These are phyloP conservation scores for Incurvaria masculella DNA, from an alignment of 2,888 invertebrate genomes.

Conservation along the genomic window DNA sequence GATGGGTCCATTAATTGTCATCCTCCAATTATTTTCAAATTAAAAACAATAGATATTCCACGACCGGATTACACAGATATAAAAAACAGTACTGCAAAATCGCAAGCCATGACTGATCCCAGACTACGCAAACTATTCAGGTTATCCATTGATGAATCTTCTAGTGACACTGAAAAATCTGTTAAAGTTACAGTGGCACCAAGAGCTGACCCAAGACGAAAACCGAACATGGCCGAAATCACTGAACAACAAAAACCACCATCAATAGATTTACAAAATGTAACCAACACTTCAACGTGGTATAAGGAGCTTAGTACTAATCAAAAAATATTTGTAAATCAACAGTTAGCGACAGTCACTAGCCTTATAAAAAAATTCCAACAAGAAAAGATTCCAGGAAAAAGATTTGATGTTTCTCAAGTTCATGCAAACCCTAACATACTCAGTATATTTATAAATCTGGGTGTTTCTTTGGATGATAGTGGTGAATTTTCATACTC, in stretches of 20 bases:
- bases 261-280: slow-evolving; percentile 55
- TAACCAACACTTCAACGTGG: slow-evolving; percentile 66
- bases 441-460: slow-evolving; percentile 59
- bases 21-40: slow-evolving; percentile 67
- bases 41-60: slow-evolving; percentile 61
- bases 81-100: slow-evolving; percentile 65
- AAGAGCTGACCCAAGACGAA: slow-evolving; percentile 44
- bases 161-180: slow-evolving; percentile 56
- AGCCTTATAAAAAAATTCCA: slow-evolving; percentile 60
- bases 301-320: slow-evolving; percentile 69
- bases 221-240: slow-evolving; percentile 38
- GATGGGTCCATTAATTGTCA: slow-evolving; percentile 79
- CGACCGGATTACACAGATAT: slow-evolving; percentile 74
- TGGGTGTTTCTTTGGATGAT: slow-evolving; percentile 58
- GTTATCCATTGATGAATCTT: slow-evolving; percentile 60
- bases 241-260: slow-evolving; percentile 33
- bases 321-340: slow-evolving; percentile 68
- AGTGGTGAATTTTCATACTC: slow-evolving; percentile 54
- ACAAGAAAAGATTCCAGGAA: slow-evolving; percentile 53
- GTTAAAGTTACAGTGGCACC: slow-evolving; percentile 39
- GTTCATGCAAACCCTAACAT: slow-evolving; percentile 51
- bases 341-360: slow-evolving; percentile 61
- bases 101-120: slow-evolving; percentile 72
- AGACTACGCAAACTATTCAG: slow-evolving; percentile 73
- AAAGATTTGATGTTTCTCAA: slow-evolving; percentile 51